Evolutionary conservation across 30 jellyfish, hydroid and myxozoan genomes (phyloP), one percentile per base, ranked within the genome.

Genomic region (Kudoa iwatai): DNA sequence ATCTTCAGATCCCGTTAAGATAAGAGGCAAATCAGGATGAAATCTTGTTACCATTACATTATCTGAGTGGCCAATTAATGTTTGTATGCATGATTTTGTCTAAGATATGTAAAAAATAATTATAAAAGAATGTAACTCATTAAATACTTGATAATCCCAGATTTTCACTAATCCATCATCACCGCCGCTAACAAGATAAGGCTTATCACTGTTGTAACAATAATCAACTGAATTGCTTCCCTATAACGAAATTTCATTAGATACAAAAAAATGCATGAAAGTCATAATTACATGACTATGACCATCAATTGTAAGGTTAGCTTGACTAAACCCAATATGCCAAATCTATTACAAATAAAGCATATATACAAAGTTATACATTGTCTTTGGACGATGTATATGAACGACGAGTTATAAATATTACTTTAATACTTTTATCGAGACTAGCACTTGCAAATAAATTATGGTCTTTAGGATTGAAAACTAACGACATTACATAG

Each of bases 391-490:
- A 30, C n/a, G n/a, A n/a, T n/a, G n/a, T n/a, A n/a, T n/a, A n/a
- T n/a, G n/a, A n/a, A n/a, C n/a, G n/a, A 51, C 45, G 17, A 14
- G 20, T 17, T 42, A 10, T 4, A 20, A 10, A 2, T 7, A 15
- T 32, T 10, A 77, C 96, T 87, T 79, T 79, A 45, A 79, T 79
- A 15, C 88, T 51, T 55, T 87, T 42, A 39, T 79, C 96, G 30
- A 79, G 81, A 3, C 88, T 61, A 1, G 96, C 96, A 57, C 96
- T 79, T 21, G 96, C 96, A 79, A 79, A 62, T 33, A 61, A 88
- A 30, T 79, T 79, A 53, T 62, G 64, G 42, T 79, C 96, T 33
- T 79, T 79, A 1, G 96, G 96, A 51, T 79, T 79, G 51, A 79
- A 61, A 22, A 57, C 85, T 21, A 79, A 50, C 45, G 61, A 88